These are phyloP conservation scores for Gallinago jamesoni DNA, from an alignment of 2,113 vertebrate genomes.

Conservation along the genomic window DNA sequence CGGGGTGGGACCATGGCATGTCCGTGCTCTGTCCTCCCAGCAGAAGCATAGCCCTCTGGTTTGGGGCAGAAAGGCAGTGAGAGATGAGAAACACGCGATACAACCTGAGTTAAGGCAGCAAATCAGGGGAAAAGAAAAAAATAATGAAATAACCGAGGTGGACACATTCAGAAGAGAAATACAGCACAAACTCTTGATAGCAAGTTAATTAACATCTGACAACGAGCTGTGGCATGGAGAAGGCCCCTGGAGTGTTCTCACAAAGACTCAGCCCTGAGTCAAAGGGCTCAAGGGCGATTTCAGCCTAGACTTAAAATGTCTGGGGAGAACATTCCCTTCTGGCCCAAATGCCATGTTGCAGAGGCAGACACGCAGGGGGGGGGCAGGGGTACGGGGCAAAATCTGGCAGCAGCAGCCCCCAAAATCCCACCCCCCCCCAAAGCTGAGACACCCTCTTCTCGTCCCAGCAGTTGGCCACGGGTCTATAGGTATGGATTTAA, in stretches of 20 bases:
- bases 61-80: background rate
- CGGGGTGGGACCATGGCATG: background rate
- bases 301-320: background rate
- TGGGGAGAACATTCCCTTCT: background rate
- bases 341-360: background rate
- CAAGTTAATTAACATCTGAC: background rate
- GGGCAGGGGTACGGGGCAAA: background rate
- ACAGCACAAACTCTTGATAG: background rate
- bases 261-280: too few relatives aligned
- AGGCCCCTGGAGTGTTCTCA: rapidly evolving
- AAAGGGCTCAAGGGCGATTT: background rate
- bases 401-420: background rate
- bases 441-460: rapidly evolving
- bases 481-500: rapidly evolving
- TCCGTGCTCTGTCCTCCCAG: background rate
- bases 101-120: background rate
- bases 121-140: background rate
- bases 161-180: background rate
- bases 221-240: rapidly evolving
- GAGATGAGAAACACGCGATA: background rate
- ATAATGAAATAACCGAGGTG: background rate
- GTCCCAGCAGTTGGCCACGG: background rate
- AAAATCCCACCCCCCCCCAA: background rate
- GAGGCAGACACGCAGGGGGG: background rate
- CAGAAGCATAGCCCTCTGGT: background rate